These are phyloP conservation scores for Prietella phreatophila DNA, from an alignment of 2,113 vertebrate genomes.

Conservation along the genomic window DNA sequence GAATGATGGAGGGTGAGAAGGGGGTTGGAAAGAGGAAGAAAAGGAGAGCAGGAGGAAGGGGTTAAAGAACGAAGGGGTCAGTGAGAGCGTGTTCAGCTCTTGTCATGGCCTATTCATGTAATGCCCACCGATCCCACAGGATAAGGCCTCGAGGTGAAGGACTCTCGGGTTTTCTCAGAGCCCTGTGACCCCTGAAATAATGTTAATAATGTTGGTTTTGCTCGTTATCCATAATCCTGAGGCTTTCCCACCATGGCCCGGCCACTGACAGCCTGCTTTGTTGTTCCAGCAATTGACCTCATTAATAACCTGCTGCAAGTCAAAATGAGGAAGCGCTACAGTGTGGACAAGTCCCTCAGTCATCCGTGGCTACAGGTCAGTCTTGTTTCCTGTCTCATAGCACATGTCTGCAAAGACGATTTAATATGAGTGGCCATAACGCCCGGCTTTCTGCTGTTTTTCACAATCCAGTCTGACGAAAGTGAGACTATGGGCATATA, in stretches of 20 bases:
- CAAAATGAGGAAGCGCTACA: constrained; percentile 98
- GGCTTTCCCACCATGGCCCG: constrained; percentile 47
- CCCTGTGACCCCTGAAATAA: constrained; percentile 74
- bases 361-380: constrained; percentile 96
- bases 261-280: constrained; percentile 55
- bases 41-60: constrained; percentile 23
- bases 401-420: not conserved
- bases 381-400: constrained; percentile 30
- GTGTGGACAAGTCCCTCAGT: constrained; percentile 95
- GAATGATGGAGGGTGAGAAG: not conserved
- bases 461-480: not conserved
- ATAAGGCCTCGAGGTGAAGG: constrained; percentile 57
- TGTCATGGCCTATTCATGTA: constrained; percentile 68
- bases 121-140: constrained; percentile 61
- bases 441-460: not conserved
- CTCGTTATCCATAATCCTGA: constrained; percentile 65
- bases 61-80: constrained; percentile 14
- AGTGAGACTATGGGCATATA: not conserved
- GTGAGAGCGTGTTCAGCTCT: constrained; percentile 43
- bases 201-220: constrained; percentile 78
- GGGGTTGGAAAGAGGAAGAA: constrained; percentile 10
- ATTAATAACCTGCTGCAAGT: constrained; percentile 98
- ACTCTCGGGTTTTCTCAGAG: constrained; percentile 56
- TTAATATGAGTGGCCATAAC: not conserved
- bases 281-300: constrained; percentile 89